Base-by-base conservation (phyloP, 2,888 invertebrate species). In the Plagodis dolabraria region DNA sequence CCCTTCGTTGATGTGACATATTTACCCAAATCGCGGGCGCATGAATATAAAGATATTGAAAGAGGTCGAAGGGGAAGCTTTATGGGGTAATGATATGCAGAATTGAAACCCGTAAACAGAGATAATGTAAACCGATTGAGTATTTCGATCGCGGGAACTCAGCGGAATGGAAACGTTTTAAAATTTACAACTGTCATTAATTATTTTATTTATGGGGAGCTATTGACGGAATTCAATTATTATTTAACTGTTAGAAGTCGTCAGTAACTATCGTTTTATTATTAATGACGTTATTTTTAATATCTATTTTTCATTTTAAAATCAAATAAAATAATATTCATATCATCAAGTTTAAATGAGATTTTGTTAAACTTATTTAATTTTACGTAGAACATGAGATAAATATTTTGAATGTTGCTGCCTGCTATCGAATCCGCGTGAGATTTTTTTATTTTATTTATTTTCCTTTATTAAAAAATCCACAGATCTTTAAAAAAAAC, bases 31-130 rank as follows among this genome's bases (percentile, higher is more conserved):
- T 46, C 53, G 38, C 38, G n/a, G 22, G 36, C 11, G 10, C 40
- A 33, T 36, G 48, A 44, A 49, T 45, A 52, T 22, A 53, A 47
- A 53, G 48, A 56, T 12, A 36, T 42, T 12, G 35, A 68, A 63
- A 55, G 46, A 57, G 54, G 49, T 48, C 57, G 44, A 49, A 59
- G 56, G 62, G 57, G 48, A 22, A 59, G 33, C 9, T 34, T 56
- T 56, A 64, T 58, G 45, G 67, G 63, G 67, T 58, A 68, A 65
- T 65, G 57, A 50, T 47, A 65, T 60, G 58, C 63, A 51, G 49
- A 63, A 48, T 56, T 22, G 40, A 46, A 46, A 35, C 34, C 53
- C 22, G 54, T 59, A 63, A 65, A 64, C 53, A 62, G 53, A 54
- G 61, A 58, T 63, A 62, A 57, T 59, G 57, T 47, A 34, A 58